These are phyloP conservation scores for Rhyacichthys aspro DNA, from an alignment of 2,797 vertebrate genomes.

Conservation along the genomic window DNA sequence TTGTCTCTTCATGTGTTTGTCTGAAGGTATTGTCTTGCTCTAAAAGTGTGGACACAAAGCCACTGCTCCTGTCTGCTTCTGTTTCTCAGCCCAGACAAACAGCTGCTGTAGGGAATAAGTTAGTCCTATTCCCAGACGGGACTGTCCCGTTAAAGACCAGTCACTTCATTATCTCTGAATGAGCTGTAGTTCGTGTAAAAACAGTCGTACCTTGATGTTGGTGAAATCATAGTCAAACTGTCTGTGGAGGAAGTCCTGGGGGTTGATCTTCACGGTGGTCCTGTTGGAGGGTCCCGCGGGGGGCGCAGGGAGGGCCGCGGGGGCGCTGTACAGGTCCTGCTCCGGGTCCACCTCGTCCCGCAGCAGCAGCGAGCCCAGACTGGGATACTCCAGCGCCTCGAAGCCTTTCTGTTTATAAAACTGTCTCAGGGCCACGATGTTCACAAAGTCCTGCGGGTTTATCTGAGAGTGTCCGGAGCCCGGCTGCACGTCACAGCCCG, in stretches of 20 bases:
- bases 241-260: slow-evolving; percentile 60
- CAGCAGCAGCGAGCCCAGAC: slow-evolving; percentile 52
- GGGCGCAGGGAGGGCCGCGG: slow-evolving; percentile 1
- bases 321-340: slow-evolving; percentile 49
- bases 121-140: too few species aligned
- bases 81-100: too few species aligned
- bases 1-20: too few species aligned
- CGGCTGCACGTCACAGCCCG: slow-evolving; percentile 35
- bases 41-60: too few species aligned
- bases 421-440: slow-evolving; percentile 55
- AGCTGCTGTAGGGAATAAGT: too few species aligned
- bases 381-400: slow-evolving; percentile 56
- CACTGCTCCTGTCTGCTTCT: too few species aligned
- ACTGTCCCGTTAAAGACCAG: too few species aligned
- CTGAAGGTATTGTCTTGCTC: too few species aligned
- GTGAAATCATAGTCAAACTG: slow-evolving; percentile 69
- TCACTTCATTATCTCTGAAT: too few species aligned
- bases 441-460: slow-evolving; percentile 63
- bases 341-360: slow-evolving; percentile 13
- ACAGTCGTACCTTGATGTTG: slow-evolving; percentile 41
- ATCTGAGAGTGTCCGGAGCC: slow-evolving; percentile 22
- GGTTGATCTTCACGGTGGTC: slow-evolving; percentile 40
- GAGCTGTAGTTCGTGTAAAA: too few species aligned
- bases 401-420: slow-evolving; percentile 60
- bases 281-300: background rate